These are phyloP conservation scores for Delphinapterus leucas DNA, from an alignment of 2,113 vertebrate genomes.

Conservation along the genomic window DNA sequence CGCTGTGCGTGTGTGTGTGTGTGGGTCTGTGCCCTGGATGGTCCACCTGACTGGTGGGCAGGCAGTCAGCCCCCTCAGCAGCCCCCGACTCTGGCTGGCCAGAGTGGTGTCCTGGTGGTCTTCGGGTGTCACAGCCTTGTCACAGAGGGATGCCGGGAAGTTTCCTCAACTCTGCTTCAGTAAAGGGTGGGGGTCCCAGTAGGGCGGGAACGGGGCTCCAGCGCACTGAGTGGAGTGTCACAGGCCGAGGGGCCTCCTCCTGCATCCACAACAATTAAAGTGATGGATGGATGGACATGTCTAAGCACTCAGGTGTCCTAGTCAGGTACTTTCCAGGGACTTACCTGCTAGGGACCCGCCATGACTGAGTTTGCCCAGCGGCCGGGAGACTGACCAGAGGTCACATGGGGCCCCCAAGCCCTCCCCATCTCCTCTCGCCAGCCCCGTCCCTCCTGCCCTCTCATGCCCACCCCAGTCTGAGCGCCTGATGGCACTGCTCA, in stretches of 20 bases:
- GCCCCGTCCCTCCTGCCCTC: neutral
- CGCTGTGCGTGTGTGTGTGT: neutral
- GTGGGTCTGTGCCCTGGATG: neutral
- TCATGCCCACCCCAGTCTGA: rapidly evolving
- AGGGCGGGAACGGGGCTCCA: rapidly evolving
- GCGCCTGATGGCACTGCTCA: rapidly evolving
- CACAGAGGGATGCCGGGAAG: no score
- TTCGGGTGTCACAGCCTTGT: neutral
- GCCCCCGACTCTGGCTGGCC: rapidly evolving
- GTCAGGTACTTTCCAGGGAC: rapidly evolving
- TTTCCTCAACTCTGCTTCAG: neutral
- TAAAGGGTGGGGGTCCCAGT: rapidly evolving
- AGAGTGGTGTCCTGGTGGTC: neutral
- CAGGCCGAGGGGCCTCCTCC: no score
- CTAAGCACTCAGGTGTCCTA: no score
- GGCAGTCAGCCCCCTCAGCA: neutral
- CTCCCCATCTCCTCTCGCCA: rapidly evolving
- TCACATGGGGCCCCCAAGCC: rapidly evolving
- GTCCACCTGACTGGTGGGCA: rapidly evolving
- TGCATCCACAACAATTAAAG: rapidly evolving
- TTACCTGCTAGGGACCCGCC: neutral
- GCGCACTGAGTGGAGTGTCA: no score
- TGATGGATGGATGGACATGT: rapidly evolving
- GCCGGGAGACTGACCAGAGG: rapidly evolving
- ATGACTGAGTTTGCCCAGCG: neutral